Base-by-base conservation (phyloP, 2,797 vertebrate genomes). In the Enteromius treurensis region DNA sequence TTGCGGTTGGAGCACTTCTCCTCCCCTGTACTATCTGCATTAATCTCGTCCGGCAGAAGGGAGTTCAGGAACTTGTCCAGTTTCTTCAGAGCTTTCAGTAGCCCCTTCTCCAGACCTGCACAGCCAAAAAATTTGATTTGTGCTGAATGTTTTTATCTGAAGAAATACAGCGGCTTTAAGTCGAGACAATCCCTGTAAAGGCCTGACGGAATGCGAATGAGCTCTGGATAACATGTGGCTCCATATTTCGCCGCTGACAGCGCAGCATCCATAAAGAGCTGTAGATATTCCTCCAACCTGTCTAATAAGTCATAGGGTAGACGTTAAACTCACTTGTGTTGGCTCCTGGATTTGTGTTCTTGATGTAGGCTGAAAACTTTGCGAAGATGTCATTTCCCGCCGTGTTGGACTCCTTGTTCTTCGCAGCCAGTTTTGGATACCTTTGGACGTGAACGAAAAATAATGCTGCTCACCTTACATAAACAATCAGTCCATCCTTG, bases 371-470 rank as follows among this genome's bases (percentile, higher is more conserved):
- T 0, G 98, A 99, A 91, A 99, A 99, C 91, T 93, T 98, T 89
- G 97, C 94, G 79, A 99, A 99, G 9, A 98, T 96, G 88, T 99
- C 97, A 0, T 97, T 99, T 87, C 98, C 98, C 2, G 97, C 98
- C 1, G 93, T 91, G 92, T 98, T 98, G 67, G 98, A 98, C 70
- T 96, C 95, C 0, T 93, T 94, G 87, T 99, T 96, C 90, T 93
- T 99, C 0, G 96, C 95, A 62, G 95, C 94, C 79, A 99, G 93
- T 89, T 91, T 97, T 58, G 98, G 97, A 89, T 98, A 99, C 91
- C 98, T 99, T 91, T 70, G 60, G 21, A 55, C 17, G 84, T 75
- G 37, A 15, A 37, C 53, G 9, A 23, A 65, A 55, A 77, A 49
- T 29, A 45, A 77, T 55, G 15, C 55, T 23, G 37, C 60, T 77